These are phyloP conservation scores for Adelosebastes latens DNA, from an alignment of 2,797 vertebrate species.

Conservation along the genomic window DNA sequence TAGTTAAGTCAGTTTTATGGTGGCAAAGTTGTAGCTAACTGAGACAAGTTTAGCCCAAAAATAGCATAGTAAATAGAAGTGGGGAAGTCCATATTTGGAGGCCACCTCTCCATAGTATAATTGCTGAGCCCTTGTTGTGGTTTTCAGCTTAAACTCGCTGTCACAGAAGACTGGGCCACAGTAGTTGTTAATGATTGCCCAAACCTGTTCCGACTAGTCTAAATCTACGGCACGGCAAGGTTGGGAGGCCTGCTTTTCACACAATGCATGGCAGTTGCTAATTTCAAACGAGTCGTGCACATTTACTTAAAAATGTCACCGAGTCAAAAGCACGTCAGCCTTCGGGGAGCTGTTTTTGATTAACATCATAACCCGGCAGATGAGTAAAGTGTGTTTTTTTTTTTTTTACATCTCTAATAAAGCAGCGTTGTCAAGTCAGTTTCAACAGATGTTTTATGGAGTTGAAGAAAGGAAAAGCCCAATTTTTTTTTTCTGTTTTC, in stretches of 20 bases:
- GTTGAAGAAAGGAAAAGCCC: slow-evolving; percentile 29
- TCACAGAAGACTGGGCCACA: slow-evolving; percentile 77
- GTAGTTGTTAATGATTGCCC: slow-evolving; percentile 85
- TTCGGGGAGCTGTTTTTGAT: slow-evolving; percentile 14
- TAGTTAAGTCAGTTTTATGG: neutral
- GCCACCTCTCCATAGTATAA: slow-evolving; percentile 18
- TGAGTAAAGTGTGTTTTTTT: neutral
- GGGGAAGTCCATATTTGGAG: slow-evolving; percentile 31
- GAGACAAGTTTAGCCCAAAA: neutral
- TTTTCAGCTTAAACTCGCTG: slow-evolving; percentile 69
- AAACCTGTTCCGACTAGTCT: slow-evolving; percentile 86
- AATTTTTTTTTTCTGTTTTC: slow-evolving; percentile 44
- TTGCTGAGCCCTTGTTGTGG: slow-evolving; percentile 58
- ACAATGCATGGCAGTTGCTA: slow-evolving; percentile 66
- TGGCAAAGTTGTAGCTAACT: neutral
- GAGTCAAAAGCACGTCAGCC: slow-evolving; percentile 22
- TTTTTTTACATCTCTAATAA: slow-evolving; percentile 12
- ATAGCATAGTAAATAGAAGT: neutral
- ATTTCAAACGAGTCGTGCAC: slow-evolving; percentile 48
- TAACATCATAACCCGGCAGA: neutral
- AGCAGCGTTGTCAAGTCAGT: neutral
- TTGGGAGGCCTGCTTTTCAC: slow-evolving; percentile 67
- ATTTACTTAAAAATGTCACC: slow-evolving; percentile 3
- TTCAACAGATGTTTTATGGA: slow-evolving; percentile 35
- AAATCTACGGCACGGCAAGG: slow-evolving; percentile 73